Evolutionary conservation across 2,113 vertebrate species (phyloP), one percentile per base, ranked within the genome.

Genomic region (Xiphophorus hellerii): DNA sequence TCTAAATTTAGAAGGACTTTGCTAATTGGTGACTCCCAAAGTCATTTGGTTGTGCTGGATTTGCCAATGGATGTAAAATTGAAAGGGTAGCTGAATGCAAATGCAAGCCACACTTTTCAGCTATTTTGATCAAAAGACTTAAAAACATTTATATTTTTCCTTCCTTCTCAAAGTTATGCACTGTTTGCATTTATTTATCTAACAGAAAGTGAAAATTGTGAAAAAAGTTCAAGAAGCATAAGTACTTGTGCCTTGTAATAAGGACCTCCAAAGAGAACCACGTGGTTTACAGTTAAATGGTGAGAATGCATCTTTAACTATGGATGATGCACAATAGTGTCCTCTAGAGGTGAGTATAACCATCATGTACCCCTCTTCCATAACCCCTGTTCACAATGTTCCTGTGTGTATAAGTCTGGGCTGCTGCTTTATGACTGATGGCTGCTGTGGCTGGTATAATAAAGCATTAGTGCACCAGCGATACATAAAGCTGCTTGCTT

Each of bases 281-380:
- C 86, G 82, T 90, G 83, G 87, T 92, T 85, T 84, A 73, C 80
- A 87, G 90, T 86, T 91, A 88, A 87, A 89, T 90, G 90, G 72
- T 73, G 58, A 85, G 84, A 78, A 61, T 78, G 72, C 71, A 70
- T 66, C 70, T 80, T 69, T 88, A 90, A 88, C 86, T 89, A 90
- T 92, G 90, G 92, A 87, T 85, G 80, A 87, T 93, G 93, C 92
- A 90, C 93, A 94, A 93, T 93, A 94, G 91, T 92, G 93, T 93
- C 94, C 94, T 92, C 94, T 94, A 94, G 93, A 94, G 91, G 93
- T 90, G 92, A 92, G 83, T 86, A 80, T 60, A 83, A 89, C 73
- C 74, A 78, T 76, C 42, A 80, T 74, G 44, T 79, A 73, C 73
- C 25, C 29, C 72, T 44, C 30, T 28, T 28, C 42, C 33, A 27